A percentile compares a stretch with the other conserved stretches of the same genome.
These are phyloP conservation scores for Babylonia areolata DNA, from an alignment of 1,140 invertebrate species.

Conservation along the genomic window DNA sequence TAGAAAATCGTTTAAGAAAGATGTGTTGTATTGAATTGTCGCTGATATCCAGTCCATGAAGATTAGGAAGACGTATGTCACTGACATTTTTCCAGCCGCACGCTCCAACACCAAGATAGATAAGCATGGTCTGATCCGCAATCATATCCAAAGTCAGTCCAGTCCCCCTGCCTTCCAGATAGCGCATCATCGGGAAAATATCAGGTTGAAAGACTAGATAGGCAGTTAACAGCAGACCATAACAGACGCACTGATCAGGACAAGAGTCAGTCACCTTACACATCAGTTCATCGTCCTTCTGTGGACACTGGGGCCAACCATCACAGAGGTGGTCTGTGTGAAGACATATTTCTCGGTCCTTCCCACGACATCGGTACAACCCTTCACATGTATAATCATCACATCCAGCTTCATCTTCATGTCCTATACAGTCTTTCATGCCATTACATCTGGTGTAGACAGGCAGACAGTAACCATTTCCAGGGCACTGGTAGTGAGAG, in stretches of 20 bases:
- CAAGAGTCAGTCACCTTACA: constrained; percentile 17
- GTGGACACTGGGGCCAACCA: constrained; percentile 33
- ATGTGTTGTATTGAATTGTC: constrained; percentile 24
- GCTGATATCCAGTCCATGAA: constrained; percentile 29
- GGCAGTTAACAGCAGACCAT: constrained; percentile 5
- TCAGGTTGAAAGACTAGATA: not conserved
- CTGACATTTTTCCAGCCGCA: not conserved
- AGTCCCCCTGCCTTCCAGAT: not conserved
- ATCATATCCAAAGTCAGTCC: not conserved
- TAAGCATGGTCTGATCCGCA: not conserved
- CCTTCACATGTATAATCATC: constrained; percentile 8
- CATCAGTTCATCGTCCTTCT: constrained; percentile 40
- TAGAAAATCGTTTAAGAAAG: not conserved
- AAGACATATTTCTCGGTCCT: not conserved
- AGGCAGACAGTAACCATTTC: not conserved
- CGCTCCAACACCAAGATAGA: not conserved
- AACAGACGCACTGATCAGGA: constrained; percentile 50
- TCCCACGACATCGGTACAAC: not conserved
- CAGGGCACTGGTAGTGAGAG: not conserved
- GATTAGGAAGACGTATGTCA: not conserved
- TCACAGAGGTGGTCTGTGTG: constrained; percentile 22
- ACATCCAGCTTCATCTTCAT: constrained; percentile 7
- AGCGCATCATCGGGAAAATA: not conserved
- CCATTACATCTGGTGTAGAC: constrained; percentile 2
- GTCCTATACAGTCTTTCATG: not conserved